phyloP scores from a whole-genome alignment of 2,113 vertebrate species.

The Eira barbara region DNA sequence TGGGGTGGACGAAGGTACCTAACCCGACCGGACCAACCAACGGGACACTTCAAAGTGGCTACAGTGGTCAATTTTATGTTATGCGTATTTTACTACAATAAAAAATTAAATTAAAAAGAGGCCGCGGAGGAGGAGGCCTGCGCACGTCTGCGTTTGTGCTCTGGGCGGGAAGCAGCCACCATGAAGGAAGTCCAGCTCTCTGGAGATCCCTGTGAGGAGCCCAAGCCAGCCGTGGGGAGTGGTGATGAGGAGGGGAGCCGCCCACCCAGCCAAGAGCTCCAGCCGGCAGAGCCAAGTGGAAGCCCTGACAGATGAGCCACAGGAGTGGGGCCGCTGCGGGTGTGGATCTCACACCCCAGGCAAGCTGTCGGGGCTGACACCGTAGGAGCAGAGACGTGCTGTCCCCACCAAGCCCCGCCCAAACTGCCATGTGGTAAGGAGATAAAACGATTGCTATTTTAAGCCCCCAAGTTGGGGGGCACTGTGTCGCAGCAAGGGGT shows the following conservation, averaged over 20 bases:
- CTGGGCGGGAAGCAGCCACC: not conserved
- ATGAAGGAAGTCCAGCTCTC: not conserved
- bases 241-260: not conserved
- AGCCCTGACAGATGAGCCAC: accelerated
- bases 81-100: not conserved
- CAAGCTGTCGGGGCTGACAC: not conserved
- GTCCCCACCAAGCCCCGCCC: not conserved
- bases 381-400: not conserved
- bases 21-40: not conserved
- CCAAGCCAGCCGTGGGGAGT: not conserved
- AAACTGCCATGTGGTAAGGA: not conserved
- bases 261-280: not conserved
- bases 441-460: not conserved
- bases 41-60: not conserved
- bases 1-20: too few species aligned
- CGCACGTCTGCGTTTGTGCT: not conserved
- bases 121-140: too few species aligned
- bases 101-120: not conserved
- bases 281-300: not conserved
- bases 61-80: not conserved
- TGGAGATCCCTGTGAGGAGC: not conserved
- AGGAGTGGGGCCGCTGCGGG: not conserved
- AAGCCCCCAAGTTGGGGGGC: not conserved
- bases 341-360: not conserved
- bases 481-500: accelerated